Evolutionary conservation across 2,797 vertebrate species (phyloP).

Genomic region (Argya squamiceps): DNA sequence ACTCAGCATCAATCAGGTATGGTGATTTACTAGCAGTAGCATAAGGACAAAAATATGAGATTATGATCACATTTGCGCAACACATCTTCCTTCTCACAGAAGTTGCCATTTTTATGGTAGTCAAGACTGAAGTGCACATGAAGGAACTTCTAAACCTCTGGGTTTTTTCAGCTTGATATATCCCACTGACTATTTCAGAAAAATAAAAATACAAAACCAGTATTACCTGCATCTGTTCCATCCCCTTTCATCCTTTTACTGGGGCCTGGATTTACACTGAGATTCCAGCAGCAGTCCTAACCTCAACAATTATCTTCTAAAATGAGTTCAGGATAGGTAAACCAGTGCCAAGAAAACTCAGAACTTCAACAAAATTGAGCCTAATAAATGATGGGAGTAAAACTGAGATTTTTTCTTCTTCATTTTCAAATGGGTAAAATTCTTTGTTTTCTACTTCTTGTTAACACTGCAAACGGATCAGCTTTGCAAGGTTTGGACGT

Average conservation of each 20-base stretch:
- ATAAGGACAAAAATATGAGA: not conserved
- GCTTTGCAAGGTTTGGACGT: constrained; percentile 13
- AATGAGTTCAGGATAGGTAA: not conserved
- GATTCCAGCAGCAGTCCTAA: not conserved
- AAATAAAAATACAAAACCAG: not conserved
- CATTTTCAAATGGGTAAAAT: not conserved
- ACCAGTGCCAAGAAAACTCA: not conserved
- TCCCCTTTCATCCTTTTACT: not conserved
- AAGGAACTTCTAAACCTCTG: not conserved
- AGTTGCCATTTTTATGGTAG: not conserved
- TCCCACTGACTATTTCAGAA: not conserved
- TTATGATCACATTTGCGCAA: not conserved
- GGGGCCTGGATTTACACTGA: not conserved
- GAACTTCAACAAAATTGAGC: not conserved
- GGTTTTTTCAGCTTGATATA: not conserved
- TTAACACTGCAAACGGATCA: constrained; percentile 1
- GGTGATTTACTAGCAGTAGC: not conserved
- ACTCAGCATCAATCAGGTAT: not conserved
- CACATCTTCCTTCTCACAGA: not conserved
- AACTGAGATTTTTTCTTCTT: not conserved
- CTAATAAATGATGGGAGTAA: not conserved
- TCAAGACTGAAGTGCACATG: not conserved
- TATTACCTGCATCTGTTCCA: not conserved
- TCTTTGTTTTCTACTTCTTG: not conserved
- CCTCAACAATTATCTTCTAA: not conserved